These are phyloP conservation scores for Gasteruption jaculator DNA, from an alignment of 2,888 invertebrate genomes.

Conservation along the genomic window DNA sequence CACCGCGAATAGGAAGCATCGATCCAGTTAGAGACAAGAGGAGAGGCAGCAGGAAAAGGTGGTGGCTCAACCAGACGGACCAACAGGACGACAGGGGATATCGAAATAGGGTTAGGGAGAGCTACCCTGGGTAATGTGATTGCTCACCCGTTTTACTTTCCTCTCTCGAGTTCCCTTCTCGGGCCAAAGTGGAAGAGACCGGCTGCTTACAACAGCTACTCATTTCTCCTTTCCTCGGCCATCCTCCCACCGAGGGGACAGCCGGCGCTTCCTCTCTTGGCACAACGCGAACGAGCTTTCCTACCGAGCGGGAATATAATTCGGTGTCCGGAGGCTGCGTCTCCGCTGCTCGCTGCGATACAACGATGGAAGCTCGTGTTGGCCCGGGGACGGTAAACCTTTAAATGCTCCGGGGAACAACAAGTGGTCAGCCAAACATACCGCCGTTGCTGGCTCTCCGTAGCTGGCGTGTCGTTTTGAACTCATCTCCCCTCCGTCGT, in stretches of 20 bases:
- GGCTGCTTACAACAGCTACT: too few relatives aligned
- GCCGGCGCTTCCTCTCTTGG: slow-evolving; percentile 32
- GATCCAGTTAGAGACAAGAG: neutral
- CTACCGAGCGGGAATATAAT: slow-evolving; percentile 25
- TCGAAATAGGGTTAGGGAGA: slow-evolving; percentile 40
- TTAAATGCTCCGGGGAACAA: too few relatives aligned
- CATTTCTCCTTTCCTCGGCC: neutral
- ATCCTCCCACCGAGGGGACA: slow-evolving; percentile 26
- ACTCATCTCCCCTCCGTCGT: too few relatives aligned
- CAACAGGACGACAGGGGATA: slow-evolving; percentile 20
- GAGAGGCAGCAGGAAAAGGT: slow-evolving; percentile 21
- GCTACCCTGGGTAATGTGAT: slow-evolving; percentile 39
- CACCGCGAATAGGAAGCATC: slow-evolving; percentile 1
- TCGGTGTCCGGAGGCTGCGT: too few relatives aligned
- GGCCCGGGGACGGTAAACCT: too few relatives aligned
- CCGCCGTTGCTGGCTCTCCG: too few relatives aligned
- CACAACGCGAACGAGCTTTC: slow-evolving; percentile 24
- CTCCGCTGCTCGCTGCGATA: too few relatives aligned
- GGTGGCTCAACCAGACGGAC: neutral
- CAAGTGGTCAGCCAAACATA: too few relatives aligned
- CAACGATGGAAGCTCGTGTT: too few relatives aligned
- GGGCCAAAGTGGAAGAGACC: too few relatives aligned
- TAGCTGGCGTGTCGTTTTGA: too few relatives aligned
- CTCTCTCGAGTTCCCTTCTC: too few relatives aligned
- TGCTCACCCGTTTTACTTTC: slow-evolving; percentile 39